Evolutionary conservation across 1,140 invertebrate species (phyloP), one percentile per base, ranked within the genome.

Genomic region (Pseudachorutes palmiensis): DNA sequence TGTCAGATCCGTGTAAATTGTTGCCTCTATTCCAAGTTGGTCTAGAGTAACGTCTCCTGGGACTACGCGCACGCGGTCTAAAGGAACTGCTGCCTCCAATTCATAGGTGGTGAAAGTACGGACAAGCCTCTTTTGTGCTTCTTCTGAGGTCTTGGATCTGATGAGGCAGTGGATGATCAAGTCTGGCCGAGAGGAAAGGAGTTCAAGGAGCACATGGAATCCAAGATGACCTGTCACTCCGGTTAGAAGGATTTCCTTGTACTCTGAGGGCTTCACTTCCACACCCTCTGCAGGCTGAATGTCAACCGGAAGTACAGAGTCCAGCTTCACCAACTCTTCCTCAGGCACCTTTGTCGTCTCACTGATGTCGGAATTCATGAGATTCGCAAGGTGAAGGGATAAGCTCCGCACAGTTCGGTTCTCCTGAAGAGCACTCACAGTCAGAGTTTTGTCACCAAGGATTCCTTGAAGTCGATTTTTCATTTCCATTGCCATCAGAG

Each of bases 401-500:
- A 63, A 24, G 19, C 41, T 63, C 14, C 41, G 33, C 3, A 63
- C 33, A 12, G 31, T 63, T 9, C 32, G 30, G 41, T 36, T 12
- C 36, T 36, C 61, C 29, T 33, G 61, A 9, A 63, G 30, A 2
- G 24, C 33, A 36, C 30, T 41, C 26, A 63, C 24, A 41, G 61
- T 61, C 9, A 61, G 29, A 5, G 32, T 61, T 29, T 30, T 14
- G 14, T 19, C 30, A 19, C 59, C 59, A 9, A 61, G 59, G 29
- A 61, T 30, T 28, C 31, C 24, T 49, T 66, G 64, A 16, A 69
- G 22, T n/a, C 48, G 22, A 49, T 69, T 69, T 58, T 57, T 62
- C 64, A 69, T 66, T 63, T 69, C 68, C 14, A 69, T 57, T 1
- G 60, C 64, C 64, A 69, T 65, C 33, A 69, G 49, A 14, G 64